Conservation (phyloP, 2,113 vertebrate species). For the Corythaixoides concolor region DNA sequence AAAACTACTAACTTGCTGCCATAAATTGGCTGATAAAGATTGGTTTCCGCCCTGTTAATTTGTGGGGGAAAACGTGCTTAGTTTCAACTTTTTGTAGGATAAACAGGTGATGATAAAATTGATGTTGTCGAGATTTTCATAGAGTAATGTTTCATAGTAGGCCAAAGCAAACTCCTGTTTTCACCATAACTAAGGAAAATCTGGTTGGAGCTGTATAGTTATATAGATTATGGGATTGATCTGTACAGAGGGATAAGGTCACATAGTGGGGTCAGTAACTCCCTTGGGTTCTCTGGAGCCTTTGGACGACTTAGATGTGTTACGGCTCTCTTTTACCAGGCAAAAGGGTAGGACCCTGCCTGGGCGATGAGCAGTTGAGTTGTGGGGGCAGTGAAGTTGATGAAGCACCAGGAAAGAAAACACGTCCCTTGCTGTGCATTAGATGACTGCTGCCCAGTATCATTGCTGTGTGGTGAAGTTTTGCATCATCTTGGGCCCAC, state of each 20-base stretch:
- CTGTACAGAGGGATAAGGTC: neutral
- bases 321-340: fast-evolving
- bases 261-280: neutral
- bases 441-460: fast-evolving
- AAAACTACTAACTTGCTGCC: neutral
- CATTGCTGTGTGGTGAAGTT: neutral
- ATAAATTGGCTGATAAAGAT: neutral
- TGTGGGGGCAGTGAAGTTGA: neutral
- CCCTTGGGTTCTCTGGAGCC: neutral
- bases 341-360: neutral
- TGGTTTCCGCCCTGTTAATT: neutral
- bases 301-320: neutral
- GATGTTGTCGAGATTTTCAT: fast-evolving
- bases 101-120: neutral
- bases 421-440: neutral
- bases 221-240: neutral
- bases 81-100: neutral
- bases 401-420: neutral
- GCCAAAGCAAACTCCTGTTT: neutral
- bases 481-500: neutral
- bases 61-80: fast-evolving
- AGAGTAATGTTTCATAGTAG: neutral
- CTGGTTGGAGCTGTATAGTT: neutral
- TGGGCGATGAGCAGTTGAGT: neutral
- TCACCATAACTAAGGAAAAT: neutral